Conservation (phyloP, 1,140 invertebrate genomes). For the Leptopilina clavipes region DNA sequence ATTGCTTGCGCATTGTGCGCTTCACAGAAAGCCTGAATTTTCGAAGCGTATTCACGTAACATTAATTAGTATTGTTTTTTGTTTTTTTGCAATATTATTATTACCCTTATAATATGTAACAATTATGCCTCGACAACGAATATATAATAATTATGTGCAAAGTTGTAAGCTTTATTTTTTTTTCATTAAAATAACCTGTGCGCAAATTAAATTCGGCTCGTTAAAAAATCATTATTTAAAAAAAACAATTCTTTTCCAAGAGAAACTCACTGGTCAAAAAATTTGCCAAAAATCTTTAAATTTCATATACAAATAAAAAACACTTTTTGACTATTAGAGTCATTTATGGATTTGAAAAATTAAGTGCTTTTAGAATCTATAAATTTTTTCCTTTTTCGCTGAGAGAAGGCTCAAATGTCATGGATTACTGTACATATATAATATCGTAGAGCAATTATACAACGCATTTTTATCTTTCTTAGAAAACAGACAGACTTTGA, state of each 20-base stretch:
- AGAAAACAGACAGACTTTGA: background rate
- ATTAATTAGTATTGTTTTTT: constrained; percentile 52
- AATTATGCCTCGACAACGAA: constrained; percentile 37
- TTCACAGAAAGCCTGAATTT: constrained; percentile 50
- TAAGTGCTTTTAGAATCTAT: constrained; percentile 4
- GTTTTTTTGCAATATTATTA: constrained; percentile 38
- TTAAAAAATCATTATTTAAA: background rate
- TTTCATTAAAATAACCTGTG: background rate
- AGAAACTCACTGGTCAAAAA: background rate
- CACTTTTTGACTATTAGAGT: background rate
- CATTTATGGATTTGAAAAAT: background rate
- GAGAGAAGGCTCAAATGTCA: constrained; percentile 30
- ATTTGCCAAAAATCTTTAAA: background rate
- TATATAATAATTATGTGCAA: constrained; percentile 34
- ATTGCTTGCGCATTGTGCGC: constrained; percentile 47
- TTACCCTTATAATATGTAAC: constrained; percentile 23
- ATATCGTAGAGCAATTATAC: constrained; percentile 28
- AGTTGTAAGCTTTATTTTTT: background rate
- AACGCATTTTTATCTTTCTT: background rate
- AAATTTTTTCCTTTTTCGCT: background rate
- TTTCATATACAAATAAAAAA: background rate
- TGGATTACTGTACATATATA: constrained; percentile 31
- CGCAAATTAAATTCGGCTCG: constrained; percentile 12
- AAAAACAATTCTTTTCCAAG: background rate
- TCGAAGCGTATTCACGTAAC: constrained; percentile 60